Evolutionary conservation across 2,113 vertebrate genomes (phyloP).

Genomic region (Salvelinus fontinalis): DNA sequence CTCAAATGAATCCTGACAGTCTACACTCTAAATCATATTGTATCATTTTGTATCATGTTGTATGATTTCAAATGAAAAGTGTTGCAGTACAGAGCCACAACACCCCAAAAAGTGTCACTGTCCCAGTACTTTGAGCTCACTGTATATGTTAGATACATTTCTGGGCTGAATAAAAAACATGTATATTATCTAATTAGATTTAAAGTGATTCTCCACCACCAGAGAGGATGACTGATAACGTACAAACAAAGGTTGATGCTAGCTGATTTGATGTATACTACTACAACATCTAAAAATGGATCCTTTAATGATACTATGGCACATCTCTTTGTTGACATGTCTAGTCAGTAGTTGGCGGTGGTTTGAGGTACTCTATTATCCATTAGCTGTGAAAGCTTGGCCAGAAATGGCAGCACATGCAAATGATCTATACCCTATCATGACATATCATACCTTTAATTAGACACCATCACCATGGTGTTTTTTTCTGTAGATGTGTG

Average conservation of each 20-base stretch:
- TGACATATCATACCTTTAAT: slow-evolving; percentile 4
- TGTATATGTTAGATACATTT: slow-evolving; percentile 42
- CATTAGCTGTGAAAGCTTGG: background rate
- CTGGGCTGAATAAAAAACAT: slow-evolving; percentile 51
- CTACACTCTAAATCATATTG: slow-evolving; percentile 44
- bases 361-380: too few species aligned
- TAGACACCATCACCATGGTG: slow-evolving; percentile 24
- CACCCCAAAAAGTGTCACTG: too few species aligned
- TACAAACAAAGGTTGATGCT: too few species aligned
- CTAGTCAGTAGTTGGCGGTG: too few species aligned
- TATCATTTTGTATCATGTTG: too few species aligned
- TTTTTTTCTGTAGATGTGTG: slow-evolving; percentile 18
- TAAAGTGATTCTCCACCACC: slow-evolving; percentile 43
- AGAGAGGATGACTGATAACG: background rate
- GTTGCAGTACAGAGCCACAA: too few species aligned
- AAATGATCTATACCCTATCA: background rate
- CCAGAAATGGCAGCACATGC: background rate
- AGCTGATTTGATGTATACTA: too few species aligned
- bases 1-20: too few species aligned
- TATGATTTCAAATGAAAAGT: slow-evolving; percentile 18
- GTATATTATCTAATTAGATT: slow-evolving; percentile 59
- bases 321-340: too few species aligned
- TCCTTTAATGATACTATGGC: too few species aligned
- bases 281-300: too few species aligned
- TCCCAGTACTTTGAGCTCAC: too few species aligned